Base-by-base conservation (phyloP, 2,113 vertebrate genomes). In the Malurus melanocephalus region DNA sequence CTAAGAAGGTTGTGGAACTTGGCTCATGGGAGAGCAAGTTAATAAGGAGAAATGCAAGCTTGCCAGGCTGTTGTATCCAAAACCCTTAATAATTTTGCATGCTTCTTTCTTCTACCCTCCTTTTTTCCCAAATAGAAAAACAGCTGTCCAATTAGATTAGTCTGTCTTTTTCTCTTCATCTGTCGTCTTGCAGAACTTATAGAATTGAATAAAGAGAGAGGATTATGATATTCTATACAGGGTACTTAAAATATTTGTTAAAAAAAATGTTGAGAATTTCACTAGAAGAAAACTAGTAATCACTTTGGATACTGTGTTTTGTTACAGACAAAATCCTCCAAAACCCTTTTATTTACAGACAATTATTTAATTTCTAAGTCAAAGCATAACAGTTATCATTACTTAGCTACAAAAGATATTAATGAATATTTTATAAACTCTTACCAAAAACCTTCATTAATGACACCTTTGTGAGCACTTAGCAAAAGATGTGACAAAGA, bases 31-130 rank as follows among this genome's bases (percentile, higher is more conserved):
- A 87, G 27, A 32, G 7, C 46, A 89, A 91, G 46, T 67, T 88
- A 91, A 92, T 88, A 88, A 74, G 65, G 57, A 94, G 85, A 91
- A 94, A 75, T 51, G 38, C 21, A 83, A 85, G 65, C 73, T 83
- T 91, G 61, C 73, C 93, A 86, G 66, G 9, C 45, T 78, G 26
- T 46, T 0, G 11, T 65, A 75, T 75, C 26, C 77, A 86, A 91
- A 92, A 67, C 17, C 38, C 28, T 78, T 92, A 83, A 85, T 81
- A 89, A 46, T 78, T 92, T 84, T 85, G 20, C 55, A 91, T 91
- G 73, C 53, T 71, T 88, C 65, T 83, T 95, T 85, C 49, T 33
- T 86, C 53, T 68, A 38, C 42, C 2, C 38, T 92, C 6, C 19
- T 80, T 83, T 71, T 45, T 16, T 32, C 26, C 7, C 52, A 82